Conservation (phyloP, 2,888 invertebrate species). For the Urechis unicinctus region DNA sequence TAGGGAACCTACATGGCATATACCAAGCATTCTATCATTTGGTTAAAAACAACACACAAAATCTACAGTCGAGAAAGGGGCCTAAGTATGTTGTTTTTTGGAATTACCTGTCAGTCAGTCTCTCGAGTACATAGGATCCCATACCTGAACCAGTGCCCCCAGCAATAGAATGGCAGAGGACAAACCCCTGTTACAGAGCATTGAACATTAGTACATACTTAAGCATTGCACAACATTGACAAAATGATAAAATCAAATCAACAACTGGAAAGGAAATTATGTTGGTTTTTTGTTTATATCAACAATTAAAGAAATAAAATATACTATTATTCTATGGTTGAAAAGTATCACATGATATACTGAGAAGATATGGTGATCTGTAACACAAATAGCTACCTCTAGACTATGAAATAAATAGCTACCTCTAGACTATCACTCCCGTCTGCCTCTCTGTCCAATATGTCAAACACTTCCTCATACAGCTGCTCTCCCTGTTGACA, state of each 20-base stretch:
- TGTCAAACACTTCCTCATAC: constrained; percentile 95
- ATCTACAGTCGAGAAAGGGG: neutral
- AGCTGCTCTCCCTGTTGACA: constrained; percentile 74
- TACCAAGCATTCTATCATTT: too few relatives aligned
- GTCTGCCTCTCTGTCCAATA: constrained; percentile 96
- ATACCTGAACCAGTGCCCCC: constrained; percentile 99
- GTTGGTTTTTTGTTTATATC: too few relatives aligned
- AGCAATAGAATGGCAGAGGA: constrained; percentile 96
- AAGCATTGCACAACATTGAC: too few relatives aligned
- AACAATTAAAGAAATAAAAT: too few relatives aligned
- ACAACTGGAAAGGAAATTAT: too few relatives aligned
- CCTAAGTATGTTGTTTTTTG: neutral
- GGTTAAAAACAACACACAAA: neutral
- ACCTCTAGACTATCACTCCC: constrained; percentile 96
- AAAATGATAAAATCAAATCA: neutral
- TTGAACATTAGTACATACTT: too few relatives aligned
- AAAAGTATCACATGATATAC: too few relatives aligned
- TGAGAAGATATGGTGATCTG: too few relatives aligned
- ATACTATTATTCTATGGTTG: too few relatives aligned
- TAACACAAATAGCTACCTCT: too few relatives aligned
- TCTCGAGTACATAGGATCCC: constrained; percentile 71
- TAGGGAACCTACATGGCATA: constrained; percentile 81
- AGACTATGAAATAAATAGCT: constrained; percentile 15
- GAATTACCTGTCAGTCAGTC: constrained; percentile 51
- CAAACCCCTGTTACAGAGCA: constrained; percentile 88